Percentiles rank a stretch among this genome's conserved stretches.
phyloP scores from a whole-genome alignment of 2,113 vertebrate genomes.

The Elephantulus edwardii region DNA sequence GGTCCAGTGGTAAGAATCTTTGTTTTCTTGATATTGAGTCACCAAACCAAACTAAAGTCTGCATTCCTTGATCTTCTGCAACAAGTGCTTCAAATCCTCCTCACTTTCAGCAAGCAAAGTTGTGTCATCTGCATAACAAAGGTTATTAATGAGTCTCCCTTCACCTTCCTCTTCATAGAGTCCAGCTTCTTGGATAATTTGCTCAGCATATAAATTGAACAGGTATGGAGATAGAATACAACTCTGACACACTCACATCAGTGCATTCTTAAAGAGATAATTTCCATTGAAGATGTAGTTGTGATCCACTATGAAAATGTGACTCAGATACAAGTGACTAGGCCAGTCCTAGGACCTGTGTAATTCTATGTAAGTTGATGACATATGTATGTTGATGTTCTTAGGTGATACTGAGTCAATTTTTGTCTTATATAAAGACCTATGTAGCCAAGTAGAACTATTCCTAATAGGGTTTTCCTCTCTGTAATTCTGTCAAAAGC shows the following conservation, averaged over 20 bases:
- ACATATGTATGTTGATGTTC: background rate
- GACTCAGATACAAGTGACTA: background rate
- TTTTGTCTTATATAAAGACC: background rate
- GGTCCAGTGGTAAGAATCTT: too few species aligned
- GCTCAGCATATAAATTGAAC: too few species aligned
- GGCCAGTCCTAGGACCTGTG: background rate
- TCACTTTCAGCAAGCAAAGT: too few species aligned
- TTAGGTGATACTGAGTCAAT: background rate
- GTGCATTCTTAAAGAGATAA: background rate
- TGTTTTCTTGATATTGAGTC: too few species aligned
- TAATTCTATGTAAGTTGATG: background rate
- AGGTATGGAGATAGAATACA: background rate
- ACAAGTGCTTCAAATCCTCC: too few species aligned
- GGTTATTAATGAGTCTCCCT: too few species aligned
- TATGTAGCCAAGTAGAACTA: background rate
- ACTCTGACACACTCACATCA: background rate
- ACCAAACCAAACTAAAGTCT: too few species aligned
- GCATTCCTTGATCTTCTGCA: too few species aligned
- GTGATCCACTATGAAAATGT: background rate
- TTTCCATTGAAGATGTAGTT: background rate
- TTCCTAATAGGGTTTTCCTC: background rate
- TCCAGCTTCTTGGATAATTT: too few species aligned
- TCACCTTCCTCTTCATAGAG: too few species aligned
- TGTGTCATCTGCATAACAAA: too few species aligned
- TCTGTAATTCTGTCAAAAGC: background rate